These are phyloP conservation scores for Hemaris fuciformis DNA, from an alignment of 2,888 invertebrate species.

Conservation along the genomic window DNA sequence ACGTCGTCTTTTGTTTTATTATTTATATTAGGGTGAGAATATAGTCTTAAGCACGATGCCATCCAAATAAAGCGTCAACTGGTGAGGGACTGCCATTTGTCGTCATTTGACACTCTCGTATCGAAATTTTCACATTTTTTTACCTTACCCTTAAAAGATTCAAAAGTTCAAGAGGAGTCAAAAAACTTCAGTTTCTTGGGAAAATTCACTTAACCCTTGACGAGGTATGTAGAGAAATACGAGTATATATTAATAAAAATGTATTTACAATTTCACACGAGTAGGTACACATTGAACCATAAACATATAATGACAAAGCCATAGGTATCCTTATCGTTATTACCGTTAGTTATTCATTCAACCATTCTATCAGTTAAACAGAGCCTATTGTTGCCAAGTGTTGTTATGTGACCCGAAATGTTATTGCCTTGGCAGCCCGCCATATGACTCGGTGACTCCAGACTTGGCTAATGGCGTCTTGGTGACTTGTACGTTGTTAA, in stretches of 20 bases:
- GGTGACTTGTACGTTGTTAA: constrained; percentile 23
- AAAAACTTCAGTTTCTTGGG: too few relatives aligned
- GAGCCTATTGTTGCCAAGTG: constrained; percentile 45
- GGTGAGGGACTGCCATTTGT: too few relatives aligned
- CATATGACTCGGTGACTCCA: constrained; percentile 37
- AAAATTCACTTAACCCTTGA: not conserved
- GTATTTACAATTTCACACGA: too few relatives aligned
- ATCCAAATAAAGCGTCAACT: too few relatives aligned
- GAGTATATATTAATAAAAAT: too few relatives aligned
- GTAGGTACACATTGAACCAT: too few relatives aligned
- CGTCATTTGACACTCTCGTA: too few relatives aligned
- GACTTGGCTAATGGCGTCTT: constrained; percentile 38
- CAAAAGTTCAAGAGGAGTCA: too few relatives aligned
- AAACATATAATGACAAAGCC: not conserved
- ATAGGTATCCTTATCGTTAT: not conserved
- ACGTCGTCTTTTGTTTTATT: too few relatives aligned
- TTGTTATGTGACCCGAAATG: constrained; percentile 41
- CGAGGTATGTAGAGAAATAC: not conserved
- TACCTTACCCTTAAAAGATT: not conserved
- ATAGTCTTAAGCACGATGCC: not conserved
- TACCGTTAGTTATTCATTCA: constrained; percentile 15
- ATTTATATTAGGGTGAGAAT: not conserved
- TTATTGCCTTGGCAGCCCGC: constrained; percentile 50
- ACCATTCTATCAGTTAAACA: constrained; percentile 25
- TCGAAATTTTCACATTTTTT: not conserved